These are phyloP conservation scores for Dendronephthya gigantea DNA, from an alignment of 64 coral and sea anemone genomes.

Conservation along the genomic window DNA sequence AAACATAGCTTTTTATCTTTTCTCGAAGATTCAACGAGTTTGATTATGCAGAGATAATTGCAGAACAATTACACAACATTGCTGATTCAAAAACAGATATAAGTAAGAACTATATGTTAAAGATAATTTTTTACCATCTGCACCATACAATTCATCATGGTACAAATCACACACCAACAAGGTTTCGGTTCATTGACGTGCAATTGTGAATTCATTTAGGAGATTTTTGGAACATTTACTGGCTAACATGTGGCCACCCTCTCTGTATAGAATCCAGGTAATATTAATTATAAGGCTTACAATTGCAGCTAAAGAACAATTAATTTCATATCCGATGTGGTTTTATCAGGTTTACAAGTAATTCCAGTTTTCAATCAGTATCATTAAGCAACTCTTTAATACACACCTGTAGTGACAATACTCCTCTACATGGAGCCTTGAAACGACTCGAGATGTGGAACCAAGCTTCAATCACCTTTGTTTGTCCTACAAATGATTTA, in stretches of 20 bases:
- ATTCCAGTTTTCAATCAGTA: neutral
- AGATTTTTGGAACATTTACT: neutral
- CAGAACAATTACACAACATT: conserved; percentile 35
- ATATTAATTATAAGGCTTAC: too few relatives aligned
- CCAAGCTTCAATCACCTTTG: conserved; percentile 30
- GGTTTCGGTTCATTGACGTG: neutral
- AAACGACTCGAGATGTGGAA: conserved; percentile 47
- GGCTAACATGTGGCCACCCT: neutral
- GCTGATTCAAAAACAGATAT: conserved; percentile 33
- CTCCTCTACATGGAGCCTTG: conserved; percentile 44
- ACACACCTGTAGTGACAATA: neutral
- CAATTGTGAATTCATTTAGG: neutral
- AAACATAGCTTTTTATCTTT: neutral
- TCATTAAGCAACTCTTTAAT: neutral
- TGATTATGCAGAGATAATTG: neutral
- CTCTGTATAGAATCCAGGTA: neutral
- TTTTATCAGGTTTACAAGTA: too few relatives aligned
- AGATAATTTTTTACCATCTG: neutral
- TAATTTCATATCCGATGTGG: too few relatives aligned
- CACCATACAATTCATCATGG: too few relatives aligned
- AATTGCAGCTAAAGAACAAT: too few relatives aligned
- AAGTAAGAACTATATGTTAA: neutral
- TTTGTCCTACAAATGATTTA: neutral
- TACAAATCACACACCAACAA: too few relatives aligned
- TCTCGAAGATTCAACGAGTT: neutral